These are phyloP conservation scores for Apogon talboti DNA, from an alignment of 2,797 vertebrate genomes.

Conservation along the genomic window DNA sequence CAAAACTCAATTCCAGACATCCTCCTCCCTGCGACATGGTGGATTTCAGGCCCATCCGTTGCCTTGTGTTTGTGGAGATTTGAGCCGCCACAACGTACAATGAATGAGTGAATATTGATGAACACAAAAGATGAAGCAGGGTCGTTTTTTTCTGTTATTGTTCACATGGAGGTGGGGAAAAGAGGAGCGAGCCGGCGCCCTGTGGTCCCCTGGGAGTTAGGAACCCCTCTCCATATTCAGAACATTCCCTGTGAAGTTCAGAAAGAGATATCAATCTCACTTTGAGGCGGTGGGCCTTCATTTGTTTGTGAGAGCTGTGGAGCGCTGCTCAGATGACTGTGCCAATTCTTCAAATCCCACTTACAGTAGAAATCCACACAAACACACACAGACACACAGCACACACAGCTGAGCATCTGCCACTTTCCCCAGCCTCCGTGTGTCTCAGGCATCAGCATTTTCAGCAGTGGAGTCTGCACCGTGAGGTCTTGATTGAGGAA, in stretches of 20 bases:
- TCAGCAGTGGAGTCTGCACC: conserved; percentile 59
- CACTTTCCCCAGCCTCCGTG: conserved; percentile 72
- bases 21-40: conserved; percentile 66
- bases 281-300: conserved; percentile 87
- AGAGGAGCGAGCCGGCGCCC: conserved; percentile 66
- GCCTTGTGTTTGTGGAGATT: conserved; percentile 78
- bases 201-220: conserved; percentile 82
- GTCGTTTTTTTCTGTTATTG: conserved; percentile 75
- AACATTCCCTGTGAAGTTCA: conserved; percentile 89
- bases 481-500: conserved; percentile 77
- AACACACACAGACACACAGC: conserved; percentile 45
- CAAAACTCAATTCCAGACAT: conserved; percentile 83
- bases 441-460: conserved; percentile 68
- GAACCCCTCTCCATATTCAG: conserved; percentile 89
- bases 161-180: conserved; percentile 57
- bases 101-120: conserved; percentile 89
- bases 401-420: conserved; percentile 64
- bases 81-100: conserved; percentile 85
- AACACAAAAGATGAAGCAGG: conserved; percentile 83
- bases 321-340: conserved; percentile 85
- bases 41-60: conserved; percentile 80
- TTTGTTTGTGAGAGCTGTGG: conserved; percentile 89
- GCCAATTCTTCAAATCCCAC: conserved; percentile 90
- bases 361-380: conserved; percentile 82
- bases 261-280: conserved; percentile 94